Percentiles rank a stretch among this genome's conserved stretches.
Evolutionary conservation across 2,797 vertebrate species (phyloP).

Genomic region (Enteromius trimaculatus): DNA sequence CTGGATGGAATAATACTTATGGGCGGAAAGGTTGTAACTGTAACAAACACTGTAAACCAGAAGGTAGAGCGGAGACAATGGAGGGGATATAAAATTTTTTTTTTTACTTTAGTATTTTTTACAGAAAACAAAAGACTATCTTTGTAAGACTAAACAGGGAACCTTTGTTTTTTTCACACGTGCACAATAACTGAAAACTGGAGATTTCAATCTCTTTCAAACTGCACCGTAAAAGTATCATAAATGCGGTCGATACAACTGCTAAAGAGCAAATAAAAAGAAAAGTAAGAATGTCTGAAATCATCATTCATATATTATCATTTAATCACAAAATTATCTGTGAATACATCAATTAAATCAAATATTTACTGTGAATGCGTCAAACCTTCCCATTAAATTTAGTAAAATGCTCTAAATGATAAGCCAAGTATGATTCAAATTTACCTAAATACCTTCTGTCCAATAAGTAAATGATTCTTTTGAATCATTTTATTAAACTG

Average conservation of each 20-base stretch:
- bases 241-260: not conserved
- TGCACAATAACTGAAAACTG: not conserved
- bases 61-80: not conserved
- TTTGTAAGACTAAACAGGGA: not conserved
- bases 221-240: not conserved
- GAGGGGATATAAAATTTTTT: no score
- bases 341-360: not conserved
- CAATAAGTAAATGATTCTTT: no score
- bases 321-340: not conserved
- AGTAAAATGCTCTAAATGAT: no score
- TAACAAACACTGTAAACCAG: constrained; percentile 15
- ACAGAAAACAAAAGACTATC: not conserved
- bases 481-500: no score
- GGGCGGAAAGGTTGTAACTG: constrained; percentile 30
- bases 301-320: not conserved
- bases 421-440: no score
- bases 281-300: not conserved
- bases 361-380: not conserved
- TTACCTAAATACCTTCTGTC: no score
- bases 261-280: not conserved
- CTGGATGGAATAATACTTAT: constrained; percentile 69
- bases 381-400: no score
- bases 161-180: not conserved
- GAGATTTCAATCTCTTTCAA: not conserved
- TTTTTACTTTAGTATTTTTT: not conserved